Conservation (phyloP, 35 echinoderm and acorn worm genomes). For the Amphiura filiformis region DNA sequence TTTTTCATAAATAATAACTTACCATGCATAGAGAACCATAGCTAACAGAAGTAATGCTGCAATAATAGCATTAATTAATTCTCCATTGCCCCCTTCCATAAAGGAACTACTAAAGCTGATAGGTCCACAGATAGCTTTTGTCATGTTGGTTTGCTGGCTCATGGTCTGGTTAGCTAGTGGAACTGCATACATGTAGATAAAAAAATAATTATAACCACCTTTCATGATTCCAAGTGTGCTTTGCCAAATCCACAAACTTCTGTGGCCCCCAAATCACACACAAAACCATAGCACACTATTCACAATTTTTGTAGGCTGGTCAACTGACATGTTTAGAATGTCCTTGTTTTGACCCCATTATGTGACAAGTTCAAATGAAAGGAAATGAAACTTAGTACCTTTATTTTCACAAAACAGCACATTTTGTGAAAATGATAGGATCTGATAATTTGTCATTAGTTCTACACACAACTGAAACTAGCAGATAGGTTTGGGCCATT, state of each 20-base stretch:
- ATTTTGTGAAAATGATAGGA: too few species aligned
- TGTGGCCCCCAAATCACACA: background rate
- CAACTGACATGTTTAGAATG: too few species aligned
- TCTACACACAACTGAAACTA: too few species aligned
- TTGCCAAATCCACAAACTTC: background rate
- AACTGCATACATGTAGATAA: too few species aligned
- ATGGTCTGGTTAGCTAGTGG: slow-evolving; percentile 16
- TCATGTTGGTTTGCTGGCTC: slow-evolving; percentile 39
- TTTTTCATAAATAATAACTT: slow-evolving; percentile 32
- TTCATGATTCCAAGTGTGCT: background rate
- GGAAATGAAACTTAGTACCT: too few species aligned
- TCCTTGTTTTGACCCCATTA: too few species aligned
- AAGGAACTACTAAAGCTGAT: slow-evolving; percentile 10
- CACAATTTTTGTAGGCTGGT: too few species aligned
- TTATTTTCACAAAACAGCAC: too few species aligned
- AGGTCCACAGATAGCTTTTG: slow-evolving; percentile 28
- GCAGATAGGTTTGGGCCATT: too few species aligned
- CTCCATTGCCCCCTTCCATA: slow-evolving; percentile 52
- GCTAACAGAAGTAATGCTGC: slow-evolving; percentile 63
- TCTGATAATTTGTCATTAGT: too few species aligned
- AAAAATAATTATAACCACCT: background rate
- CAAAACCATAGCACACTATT: too few species aligned
- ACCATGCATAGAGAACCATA: slow-evolving; percentile 84
- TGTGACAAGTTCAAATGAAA: too few species aligned
- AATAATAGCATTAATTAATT: slow-evolving; percentile 51